Percentiles rank a stretch among this genome's conserved stretches.
phyloP scores from a whole-genome alignment of 1,140 invertebrate species.

The Condylostylus longicornis region DNA sequence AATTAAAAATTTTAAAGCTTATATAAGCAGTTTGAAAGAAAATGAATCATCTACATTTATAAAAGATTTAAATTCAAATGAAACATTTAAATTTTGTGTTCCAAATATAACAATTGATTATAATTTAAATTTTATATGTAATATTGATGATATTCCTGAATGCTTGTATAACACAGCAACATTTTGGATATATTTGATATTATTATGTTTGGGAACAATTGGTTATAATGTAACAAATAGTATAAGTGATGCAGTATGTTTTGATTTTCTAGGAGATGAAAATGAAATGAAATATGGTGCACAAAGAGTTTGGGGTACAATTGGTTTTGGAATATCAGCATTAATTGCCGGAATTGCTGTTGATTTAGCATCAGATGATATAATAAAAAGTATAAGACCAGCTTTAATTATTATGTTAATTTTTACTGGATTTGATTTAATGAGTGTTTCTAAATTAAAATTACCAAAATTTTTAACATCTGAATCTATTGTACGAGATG shows the following conservation, averaged over 20 bases:
- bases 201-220: conserved; percentile 55
- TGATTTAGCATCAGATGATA: conserved; percentile 37
- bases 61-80: too few species aligned
- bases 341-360: conserved; percentile 48
- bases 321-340: conserved; percentile 55
- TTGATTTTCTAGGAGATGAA: conserved; percentile 55
- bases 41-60: too few species aligned
- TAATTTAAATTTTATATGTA: too few species aligned
- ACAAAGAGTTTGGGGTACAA: conserved; percentile 64
- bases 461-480: conserved; percentile 48
- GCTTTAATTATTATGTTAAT: conserved; percentile 47
- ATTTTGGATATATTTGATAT: conserved; percentile 56
- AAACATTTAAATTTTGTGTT: too few species aligned
- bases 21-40: too few species aligned
- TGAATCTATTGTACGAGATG: conserved; percentile 45
- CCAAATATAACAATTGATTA: too few species aligned
- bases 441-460: conserved; percentile 42
- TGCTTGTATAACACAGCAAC: conserved; percentile 38
- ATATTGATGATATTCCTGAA: conserved; percentile 9
- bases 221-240: conserved; percentile 62
- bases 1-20: too few species aligned
- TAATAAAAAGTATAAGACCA: conserved; percentile 48
- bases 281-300: conserved; percentile 50
- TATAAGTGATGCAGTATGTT: conserved; percentile 65
- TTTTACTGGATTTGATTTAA: conserved; percentile 45